Percentiles rank a stretch among this genome's conserved stretches.
Evolutionary conservation across 2,797 vertebrate genomes (phyloP).

Genomic region (Babyrousa celebensis): DNA sequence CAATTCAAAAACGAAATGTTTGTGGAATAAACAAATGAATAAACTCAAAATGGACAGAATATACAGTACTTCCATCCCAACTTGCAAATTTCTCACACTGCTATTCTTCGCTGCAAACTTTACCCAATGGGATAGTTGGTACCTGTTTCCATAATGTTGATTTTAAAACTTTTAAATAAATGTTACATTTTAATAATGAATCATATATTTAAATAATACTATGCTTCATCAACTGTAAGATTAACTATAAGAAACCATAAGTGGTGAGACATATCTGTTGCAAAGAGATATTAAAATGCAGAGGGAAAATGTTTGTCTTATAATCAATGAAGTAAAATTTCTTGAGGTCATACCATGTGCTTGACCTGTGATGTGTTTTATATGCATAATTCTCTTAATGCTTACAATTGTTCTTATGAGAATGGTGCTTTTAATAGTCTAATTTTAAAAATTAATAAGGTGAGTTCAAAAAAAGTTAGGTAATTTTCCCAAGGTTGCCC

Average conservation of each 20-base stretch:
- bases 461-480: conserved; percentile 61
- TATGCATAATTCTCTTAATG: conserved; percentile 62
- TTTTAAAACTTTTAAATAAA: conserved; percentile 46
- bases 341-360: not conserved
- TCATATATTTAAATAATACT: conserved; percentile 13
- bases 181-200: not conserved
- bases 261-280: not conserved
- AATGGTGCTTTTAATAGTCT: not conserved
- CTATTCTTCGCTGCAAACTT: not conserved
- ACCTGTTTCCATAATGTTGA: not conserved
- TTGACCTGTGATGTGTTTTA: conserved; percentile 20
- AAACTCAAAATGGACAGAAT: not conserved
- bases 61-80: not conserved
- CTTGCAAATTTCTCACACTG: conserved; percentile 29
- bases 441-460: conserved; percentile 69
- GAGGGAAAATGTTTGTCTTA: not conserved
- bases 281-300: conserved; percentile 7
- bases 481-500: conserved; percentile 10
- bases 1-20: not conserved
- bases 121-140: not conserved
- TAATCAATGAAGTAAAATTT: conserved; percentile 59
- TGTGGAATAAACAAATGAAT: conserved; percentile 12
- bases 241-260: conserved; percentile 10
- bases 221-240: conserved; percentile 38
- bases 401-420: not conserved